phyloP scores from a whole-genome alignment of 2,113 vertebrate genomes.

The Cephalopholis sonnerati region DNA sequence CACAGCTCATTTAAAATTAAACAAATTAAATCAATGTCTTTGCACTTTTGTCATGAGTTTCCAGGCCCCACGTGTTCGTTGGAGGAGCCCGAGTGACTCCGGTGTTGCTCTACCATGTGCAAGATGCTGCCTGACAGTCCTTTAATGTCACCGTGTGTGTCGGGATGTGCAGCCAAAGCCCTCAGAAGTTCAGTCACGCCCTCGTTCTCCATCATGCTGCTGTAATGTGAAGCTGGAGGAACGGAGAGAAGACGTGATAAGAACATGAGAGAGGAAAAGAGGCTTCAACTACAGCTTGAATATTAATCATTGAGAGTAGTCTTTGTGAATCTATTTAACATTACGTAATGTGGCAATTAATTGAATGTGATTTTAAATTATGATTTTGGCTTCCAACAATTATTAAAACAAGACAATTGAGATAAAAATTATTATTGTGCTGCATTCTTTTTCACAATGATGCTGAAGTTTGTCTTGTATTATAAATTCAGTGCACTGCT shows the following conservation, averaged over 20 bases:
- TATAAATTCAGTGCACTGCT: no score
- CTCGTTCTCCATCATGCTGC: constrained; percentile 91
- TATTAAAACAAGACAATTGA: no score
- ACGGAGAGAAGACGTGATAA: constrained; percentile 5
- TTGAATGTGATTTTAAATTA: no score
- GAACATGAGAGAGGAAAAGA: constrained; percentile 1
- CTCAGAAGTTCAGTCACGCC: constrained; percentile 89
- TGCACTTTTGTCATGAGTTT: constrained; percentile 29
- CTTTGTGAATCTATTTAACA: not conserved
- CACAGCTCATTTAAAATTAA: not conserved
- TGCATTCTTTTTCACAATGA: no score
- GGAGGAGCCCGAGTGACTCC: constrained; percentile 69
- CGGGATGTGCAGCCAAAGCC: constrained; percentile 88
- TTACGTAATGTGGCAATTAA: no score
- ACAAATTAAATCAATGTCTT: not conserved
- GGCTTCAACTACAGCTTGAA: not conserved
- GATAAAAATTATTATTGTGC: no score
- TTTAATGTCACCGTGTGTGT: constrained; percentile 89
- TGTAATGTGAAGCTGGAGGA: constrained; percentile 89
- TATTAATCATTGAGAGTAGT: not conserved
- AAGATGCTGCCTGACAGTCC: constrained; percentile 88
- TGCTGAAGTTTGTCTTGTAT: no score
- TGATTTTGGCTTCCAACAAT: no score
- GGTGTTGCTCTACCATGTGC: constrained; percentile 86
- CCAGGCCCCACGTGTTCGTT: not conserved